A percentile compares a stretch with the other conserved stretches of the same genome.
phyloP scores from a whole-genome alignment of 2,888 invertebrate species.

The Dicranocentrus wangi region DNA sequence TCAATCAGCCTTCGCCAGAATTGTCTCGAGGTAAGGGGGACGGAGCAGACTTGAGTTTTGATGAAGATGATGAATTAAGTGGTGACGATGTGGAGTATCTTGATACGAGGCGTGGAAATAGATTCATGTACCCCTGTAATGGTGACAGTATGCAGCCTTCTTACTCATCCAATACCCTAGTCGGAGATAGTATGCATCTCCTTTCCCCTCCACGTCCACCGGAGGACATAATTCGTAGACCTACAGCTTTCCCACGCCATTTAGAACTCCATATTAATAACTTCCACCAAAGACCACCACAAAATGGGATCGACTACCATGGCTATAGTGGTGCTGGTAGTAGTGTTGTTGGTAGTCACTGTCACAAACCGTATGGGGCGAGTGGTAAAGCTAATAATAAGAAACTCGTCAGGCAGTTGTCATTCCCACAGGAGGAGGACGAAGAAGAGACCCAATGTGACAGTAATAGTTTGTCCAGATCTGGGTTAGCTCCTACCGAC shows the following conservation, averaged over 20 bases:
- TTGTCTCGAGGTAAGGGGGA: constrained; percentile 81
- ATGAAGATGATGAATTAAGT: constrained; percentile 59
- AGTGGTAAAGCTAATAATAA: background rate
- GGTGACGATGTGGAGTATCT: constrained; percentile 52
- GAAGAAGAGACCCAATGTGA: constrained; percentile 17
- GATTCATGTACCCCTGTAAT: constrained; percentile 9
- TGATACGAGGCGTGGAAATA: constrained; percentile 20
- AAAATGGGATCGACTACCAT: constrained; percentile 23
- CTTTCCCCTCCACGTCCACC: constrained; percentile 46
- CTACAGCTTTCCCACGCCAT: constrained; percentile 49
- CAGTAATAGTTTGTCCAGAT: background rate
- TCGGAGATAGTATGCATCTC: constrained; percentile 50
- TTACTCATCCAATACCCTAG: constrained; percentile 32
- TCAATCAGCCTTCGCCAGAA: constrained; percentile 92
- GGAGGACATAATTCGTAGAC: constrained; percentile 32
- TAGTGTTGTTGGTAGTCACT: background rate
- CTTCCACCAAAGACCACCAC: constrained; percentile 20
- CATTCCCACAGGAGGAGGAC: constrained; percentile 47
- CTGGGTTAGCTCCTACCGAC: background rate
- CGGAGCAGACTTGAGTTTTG: constrained; percentile 56
- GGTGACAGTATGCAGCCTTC: constrained; percentile 39
- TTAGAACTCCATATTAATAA: constrained; percentile 32
- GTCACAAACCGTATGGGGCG: background rate
- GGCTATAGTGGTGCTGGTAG: background rate
- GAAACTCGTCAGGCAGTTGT: constrained; percentile 46